phyloP scores from a whole-genome alignment of 2,888 invertebrate genomes.

The Zhuqinia jingwanae region DNA sequence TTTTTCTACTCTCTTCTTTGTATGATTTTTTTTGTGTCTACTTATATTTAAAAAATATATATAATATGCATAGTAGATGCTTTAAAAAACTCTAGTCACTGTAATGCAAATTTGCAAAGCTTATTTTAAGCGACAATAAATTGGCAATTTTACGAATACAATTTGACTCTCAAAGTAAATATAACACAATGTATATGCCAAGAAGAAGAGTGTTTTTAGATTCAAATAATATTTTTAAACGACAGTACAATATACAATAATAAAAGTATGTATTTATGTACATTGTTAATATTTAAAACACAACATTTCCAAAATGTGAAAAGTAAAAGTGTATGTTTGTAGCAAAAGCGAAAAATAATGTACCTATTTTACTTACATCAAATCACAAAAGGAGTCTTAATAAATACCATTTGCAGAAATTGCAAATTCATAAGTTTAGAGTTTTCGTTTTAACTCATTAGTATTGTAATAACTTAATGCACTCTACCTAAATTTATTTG shows the following conservation, averaged over 20 bases:
- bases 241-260: too few species aligned
- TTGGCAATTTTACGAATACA: conserved; percentile 67
- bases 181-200: too few species aligned
- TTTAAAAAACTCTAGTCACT: background rate
- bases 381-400: too few species aligned
- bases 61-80: background rate
- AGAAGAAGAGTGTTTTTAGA: background rate
- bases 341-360: too few species aligned
- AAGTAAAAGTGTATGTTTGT: too few species aligned
- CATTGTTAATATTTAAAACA: too few species aligned
- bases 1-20: too few species aligned
- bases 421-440: background rate
- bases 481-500: too few species aligned
- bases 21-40: too few species aligned
- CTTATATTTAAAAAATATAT: background rate
- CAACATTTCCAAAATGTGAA: too few species aligned
- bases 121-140: conserved; percentile 62
- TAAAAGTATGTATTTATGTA: too few species aligned
- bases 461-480: background rate
- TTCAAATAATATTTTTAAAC: background rate
- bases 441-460: background rate
- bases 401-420: conserved; percentile 3
- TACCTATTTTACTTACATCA: too few species aligned
- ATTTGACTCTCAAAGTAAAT: conserved; percentile 54
- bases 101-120: conserved; percentile 53